phyloP scores from a whole-genome alignment of 2,797 vertebrate species.

The Oreochromis mossambicus region DNA sequence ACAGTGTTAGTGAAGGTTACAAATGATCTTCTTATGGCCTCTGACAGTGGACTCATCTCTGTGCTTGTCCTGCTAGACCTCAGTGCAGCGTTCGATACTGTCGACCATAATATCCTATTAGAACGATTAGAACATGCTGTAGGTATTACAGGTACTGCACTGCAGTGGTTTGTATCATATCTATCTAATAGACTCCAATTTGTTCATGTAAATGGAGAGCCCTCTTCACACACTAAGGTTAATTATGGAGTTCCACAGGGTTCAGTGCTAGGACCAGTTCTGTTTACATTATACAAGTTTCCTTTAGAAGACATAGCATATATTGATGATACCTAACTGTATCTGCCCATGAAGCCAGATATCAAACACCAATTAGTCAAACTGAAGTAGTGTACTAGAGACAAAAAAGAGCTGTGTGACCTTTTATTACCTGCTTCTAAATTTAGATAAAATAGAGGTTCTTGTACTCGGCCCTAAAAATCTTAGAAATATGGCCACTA shows the following conservation, averaged over 20 bases:
- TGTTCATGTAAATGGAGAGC: not conserved
- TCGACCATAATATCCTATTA: not conserved
- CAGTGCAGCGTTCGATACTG: not conserved
- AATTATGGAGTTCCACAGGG: not conserved
- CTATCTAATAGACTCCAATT: not conserved
- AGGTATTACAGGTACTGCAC: not conserved
- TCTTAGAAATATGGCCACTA: not conserved
- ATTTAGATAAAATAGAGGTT: not conserved
- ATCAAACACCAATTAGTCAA: not conserved
- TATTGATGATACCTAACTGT: not conserved
- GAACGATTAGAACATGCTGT: rapidly evolving
- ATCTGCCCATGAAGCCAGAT: not conserved
- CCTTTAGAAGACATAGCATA: not conserved
- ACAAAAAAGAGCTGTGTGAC: not conserved
- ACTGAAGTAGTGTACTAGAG: not conserved
- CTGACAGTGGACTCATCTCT: no score
- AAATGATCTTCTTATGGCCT: no score
- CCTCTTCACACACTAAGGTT: not conserved
- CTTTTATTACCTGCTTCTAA: not conserved
- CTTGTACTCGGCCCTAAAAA: not conserved
- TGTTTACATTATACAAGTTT: not conserved
- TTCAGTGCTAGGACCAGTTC: not conserved
- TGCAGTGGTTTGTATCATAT: not conserved
- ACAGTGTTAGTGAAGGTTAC: no score
- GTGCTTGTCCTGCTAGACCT: not conserved